Conservation (phyloP, 1,140 invertebrate species). For the Anoplolepis gracilipes region DNA sequence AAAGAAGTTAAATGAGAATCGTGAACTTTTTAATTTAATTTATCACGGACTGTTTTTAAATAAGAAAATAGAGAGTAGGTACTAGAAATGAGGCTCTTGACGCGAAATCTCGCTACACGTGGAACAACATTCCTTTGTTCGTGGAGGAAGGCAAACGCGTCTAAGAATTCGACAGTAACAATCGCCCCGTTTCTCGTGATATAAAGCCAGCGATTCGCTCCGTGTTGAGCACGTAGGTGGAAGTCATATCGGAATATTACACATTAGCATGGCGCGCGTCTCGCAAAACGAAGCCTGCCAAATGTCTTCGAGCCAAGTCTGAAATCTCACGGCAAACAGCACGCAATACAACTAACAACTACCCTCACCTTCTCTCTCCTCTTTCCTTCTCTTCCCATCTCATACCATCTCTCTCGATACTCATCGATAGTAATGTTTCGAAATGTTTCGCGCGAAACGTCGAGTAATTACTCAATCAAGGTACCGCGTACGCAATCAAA, state of each 20-base stretch:
- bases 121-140: conserved; percentile 30
- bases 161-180: conserved; percentile 11
- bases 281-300: conserved; percentile 73
- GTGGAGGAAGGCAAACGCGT: not conserved
- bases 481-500: conserved; percentile 70
- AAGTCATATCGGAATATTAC: conserved; percentile 68
- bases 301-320: conserved; percentile 64
- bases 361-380: not conserved
- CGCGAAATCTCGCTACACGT: not conserved
- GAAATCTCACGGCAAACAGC: conserved; percentile 58
- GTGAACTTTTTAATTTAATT: not conserved
- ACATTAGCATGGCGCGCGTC: conserved; percentile 51
- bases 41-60: not conserved
- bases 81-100: not conserved
- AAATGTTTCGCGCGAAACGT: conserved; percentile 51
- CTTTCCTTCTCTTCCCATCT: not conserved
- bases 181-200: not conserved
- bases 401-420: conserved; percentile 55
- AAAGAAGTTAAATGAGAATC: not conserved
- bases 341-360: conserved; percentile 48
- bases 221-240: not conserved
- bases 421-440: conserved; percentile 31
- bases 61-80: not conserved
- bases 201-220: conserved; percentile 12
- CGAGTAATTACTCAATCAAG: conserved; percentile 74